Base-by-base conservation (phyloP, 2,888 invertebrate species). In the Drosophila neutralis region DNA sequence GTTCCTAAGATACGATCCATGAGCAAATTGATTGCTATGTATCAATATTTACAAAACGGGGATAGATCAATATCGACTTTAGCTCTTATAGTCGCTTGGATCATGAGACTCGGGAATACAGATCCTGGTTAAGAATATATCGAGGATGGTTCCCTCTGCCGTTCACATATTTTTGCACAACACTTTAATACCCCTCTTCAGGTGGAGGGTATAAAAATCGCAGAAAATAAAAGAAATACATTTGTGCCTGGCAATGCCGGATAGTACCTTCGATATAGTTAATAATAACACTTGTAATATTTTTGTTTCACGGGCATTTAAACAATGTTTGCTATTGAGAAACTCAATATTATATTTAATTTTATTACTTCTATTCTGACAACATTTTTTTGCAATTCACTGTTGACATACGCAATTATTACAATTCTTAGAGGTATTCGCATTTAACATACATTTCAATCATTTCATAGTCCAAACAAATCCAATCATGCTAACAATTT, bases 341-440 rank as follows among this genome's bases (percentile, higher is more conserved):
- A 42, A 42, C 45, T 42, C 57, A 57, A 29, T 31, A 57, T 24
- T 57, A 40, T 40, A 15, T 40, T 31, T 8, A 18, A n/a, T 51
- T 56, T 64, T 48, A 58, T 75, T 42, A 40, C 24, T 58, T 57
- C 53, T 59, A 70, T 57, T 36, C n/a, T 24, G 53, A 65, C 54
- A 45, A 65, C 54, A 45, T 15, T 36, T 42, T 42, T 27, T 36
- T 48, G 49, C 56, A 57, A 35, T 54, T 29, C 24, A 10, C 11
- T 27, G 49, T 56, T 56, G 65, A 65, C 56, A 73, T 68, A 29
- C 35, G 56, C 58, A 35, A 51, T 33, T 38, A 51, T 62, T 60
- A 56, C 45, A 77, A 35, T 62, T 76, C 61, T 68, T 73, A 61
- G 36, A 67, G 48, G n/a, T 53, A 62, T 56, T 49, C 21, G 48